Percentiles rank a stretch among this genome's conserved stretches.
Evolutionary conservation across 2,797 vertebrate genomes (phyloP).

Genomic region (Alcedo quadribrachys): DNA sequence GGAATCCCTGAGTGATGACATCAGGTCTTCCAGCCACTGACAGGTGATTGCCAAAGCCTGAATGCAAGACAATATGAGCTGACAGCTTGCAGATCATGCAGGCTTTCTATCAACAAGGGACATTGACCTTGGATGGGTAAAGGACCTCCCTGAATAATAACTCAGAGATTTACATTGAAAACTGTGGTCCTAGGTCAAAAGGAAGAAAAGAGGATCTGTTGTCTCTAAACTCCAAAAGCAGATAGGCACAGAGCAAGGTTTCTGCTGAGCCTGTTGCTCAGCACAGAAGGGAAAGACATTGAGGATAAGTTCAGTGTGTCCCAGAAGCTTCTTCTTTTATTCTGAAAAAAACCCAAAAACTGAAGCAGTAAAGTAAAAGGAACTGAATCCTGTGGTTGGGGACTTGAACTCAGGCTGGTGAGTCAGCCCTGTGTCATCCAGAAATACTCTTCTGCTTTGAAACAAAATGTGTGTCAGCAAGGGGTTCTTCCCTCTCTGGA

Average conservation of each 20-base stretch:
- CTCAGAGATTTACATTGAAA: background rate
- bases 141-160: background rate
- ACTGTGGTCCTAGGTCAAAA: background rate
- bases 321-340: slow-evolving; percentile 32
- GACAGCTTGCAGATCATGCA: background rate
- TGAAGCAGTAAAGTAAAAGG: slow-evolving; percentile 36
- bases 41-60: background rate
- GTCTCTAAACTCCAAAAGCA: background rate
- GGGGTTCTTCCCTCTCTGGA: slow-evolving; percentile 17
- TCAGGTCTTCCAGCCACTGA: background rate
- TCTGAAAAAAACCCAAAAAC: slow-evolving; percentile 24
- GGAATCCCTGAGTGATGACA: background rate
- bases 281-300: background rate
- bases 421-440: slow-evolving; percentile 19
- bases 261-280: background rate
- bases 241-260: background rate
- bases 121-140: background rate
- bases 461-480: slow-evolving; percentile 15
- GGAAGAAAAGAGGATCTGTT: rapidly evolving
- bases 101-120: background rate
- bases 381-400: slow-evolving; percentile 46
- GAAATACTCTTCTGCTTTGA: slow-evolving; percentile 37
- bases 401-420: slow-evolving; percentile 6
- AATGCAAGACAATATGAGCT: background rate
- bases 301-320: background rate